Base-by-base conservation (phyloP, 2,888 invertebrate species). In the Alentia gelatinosa region DNA sequence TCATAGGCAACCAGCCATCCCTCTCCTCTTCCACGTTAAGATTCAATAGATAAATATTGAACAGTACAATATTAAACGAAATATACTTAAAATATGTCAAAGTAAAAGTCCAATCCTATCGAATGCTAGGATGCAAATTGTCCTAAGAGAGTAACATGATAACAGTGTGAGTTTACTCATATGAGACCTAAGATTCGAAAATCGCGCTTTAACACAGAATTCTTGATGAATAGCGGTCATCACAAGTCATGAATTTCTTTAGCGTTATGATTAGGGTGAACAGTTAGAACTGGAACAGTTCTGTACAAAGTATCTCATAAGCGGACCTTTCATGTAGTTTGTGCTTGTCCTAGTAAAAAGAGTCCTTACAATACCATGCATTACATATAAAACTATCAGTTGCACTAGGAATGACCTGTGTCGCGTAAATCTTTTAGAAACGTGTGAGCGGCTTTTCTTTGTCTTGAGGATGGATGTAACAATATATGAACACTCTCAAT, bases 1-100 rank as follows among this genome's bases (percentile, higher is more conserved):
- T 35, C 26, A 84, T 9, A 39, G 40, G n/a, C 83, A 42, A 40
- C 39, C 83, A 83, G 33, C 68, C 86, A 26, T 47, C 50, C 86
- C 50, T 86, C 74, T 74, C 89, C 74, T 37, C 89, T 39, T 68
- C 63, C 75, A 26, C 47, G 15, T 40, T 74, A 35, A 40, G 42
- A 26, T 30, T 89, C 42, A 56, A 74, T 56, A 75, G 75, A 89
- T 89, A 89, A 89, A 89, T 89, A 89, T 89, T 63, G 63, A 89
- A 89, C 89, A 89, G 89, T 75, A 89, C 89, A 89, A 89, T 89
- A 89, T 89, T 89, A 89, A 89, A 89, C 89, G 37, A 89, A 89
- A 74, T 42, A 89, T 89, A 89, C 37, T 89, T 89, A 89, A 89
- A 89, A 89, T 89, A 89, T 89, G 39, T 37, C 75, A 89, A 89